Base-by-base conservation (phyloP, 2,888 invertebrate genomes). In the Brachynemurus nebulosus region DNA sequence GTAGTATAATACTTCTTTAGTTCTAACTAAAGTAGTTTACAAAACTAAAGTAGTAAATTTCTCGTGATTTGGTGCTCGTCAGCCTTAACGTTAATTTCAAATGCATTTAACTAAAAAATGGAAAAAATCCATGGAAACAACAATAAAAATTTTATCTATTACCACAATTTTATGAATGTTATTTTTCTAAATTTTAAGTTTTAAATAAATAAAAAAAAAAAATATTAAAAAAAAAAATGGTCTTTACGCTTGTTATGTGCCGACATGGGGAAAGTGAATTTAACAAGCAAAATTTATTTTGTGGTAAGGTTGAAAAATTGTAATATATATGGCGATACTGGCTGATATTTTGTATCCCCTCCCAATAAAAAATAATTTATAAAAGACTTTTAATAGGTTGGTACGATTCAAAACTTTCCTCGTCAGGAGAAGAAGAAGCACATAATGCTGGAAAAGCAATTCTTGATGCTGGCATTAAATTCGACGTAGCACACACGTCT, bases 401-500 rank as follows among this genome's bases (percentile, higher is more conserved):
- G 65, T 64, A 54, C 47, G 62, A 65, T 48, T 60, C 63, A n/a
- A 53, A 59, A 39, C 53, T 65, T 59, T 60, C 68, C 57, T 52
- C 16, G 55, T 11, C 51, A 79, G 84, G 85, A 36, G 70, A 72
- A 40, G 65, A 69, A 21, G 85, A 86, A 65, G 85, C 85, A 4
- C 48, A 63, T 8, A 65, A 72, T 6, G 86, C 85, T 5, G 84
- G 86, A 4, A 78, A 78, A 55, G 80, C 83, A 2, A 59, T 90
- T 30, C 78, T 78, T 56, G 68, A 78, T 1, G 77, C 77, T 18
- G 75, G 76, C 2, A 75, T 77, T 50, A 69, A 73, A 53, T 88
- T 90, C 55, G 88, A 90, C 58, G 58, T 81, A 0, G 86, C 86
- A 1, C 84, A 82, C 57, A 86, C 88, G 0, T 90, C 90, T 0